Evolutionary conservation across 1,140 invertebrate species (phyloP), one percentile per base, ranked within the genome.

Genomic region (Tetramorium alpestre): DNA sequence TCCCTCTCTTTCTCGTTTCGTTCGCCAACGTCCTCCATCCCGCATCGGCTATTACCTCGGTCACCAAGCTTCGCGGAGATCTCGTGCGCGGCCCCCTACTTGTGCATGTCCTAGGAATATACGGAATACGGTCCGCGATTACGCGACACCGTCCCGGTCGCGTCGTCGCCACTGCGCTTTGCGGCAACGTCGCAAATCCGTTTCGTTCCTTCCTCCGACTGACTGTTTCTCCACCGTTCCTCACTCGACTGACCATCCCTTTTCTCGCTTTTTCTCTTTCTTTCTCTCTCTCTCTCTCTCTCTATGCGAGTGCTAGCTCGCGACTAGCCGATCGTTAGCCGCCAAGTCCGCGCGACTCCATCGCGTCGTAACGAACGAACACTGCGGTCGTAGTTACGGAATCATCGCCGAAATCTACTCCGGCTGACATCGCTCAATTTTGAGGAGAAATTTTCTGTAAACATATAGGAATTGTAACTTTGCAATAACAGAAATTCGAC

Each of bases 111-210:
- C 87, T 87, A 87, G 87, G 84, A 49, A 49, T 86, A 86, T 87
- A 90, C 88, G 88, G 49, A 90, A 92, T 93, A 92, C 92, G 88
- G 89, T 90, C 91, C 91, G 89, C 87, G 88, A 92, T 92, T 92
- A 92, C 89, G 86, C 89, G 81, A 80, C 73, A 78, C 72, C 84
- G 80, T 89, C 51, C 89, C 87, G 56, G 56, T 87, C 81, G 85
- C 85, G 62, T 85, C 81, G 85, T 81, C 75, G 38, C 60, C 75
- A 67, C 47, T 54, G 77, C 81, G 86, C 78, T 87, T 85, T 70
- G 85, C 88, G 93, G 92, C 92, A 93, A 93, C 92, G 89, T 92
- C 91, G 92, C 92, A 90, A 93, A 82, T 84, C 87, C 88, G 72
- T 85, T 75, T 72, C 70, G 56, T 84, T 47, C 70, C 82, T 84